Evolutionary conservation across 1,140 invertebrate species (phyloP).

Genomic region (Helicoverpa armigera): DNA sequence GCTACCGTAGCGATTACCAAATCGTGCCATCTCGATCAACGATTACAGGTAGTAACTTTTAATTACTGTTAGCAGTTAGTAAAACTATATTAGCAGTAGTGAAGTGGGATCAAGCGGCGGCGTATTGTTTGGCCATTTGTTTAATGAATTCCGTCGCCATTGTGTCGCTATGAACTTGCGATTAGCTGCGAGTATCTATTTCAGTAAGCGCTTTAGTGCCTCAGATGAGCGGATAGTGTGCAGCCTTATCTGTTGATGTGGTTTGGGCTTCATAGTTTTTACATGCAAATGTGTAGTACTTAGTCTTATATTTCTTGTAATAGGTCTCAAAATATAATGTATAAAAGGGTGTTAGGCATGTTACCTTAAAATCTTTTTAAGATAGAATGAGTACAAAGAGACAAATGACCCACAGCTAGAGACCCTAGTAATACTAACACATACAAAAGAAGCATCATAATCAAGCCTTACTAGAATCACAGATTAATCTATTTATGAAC

Average conservation of each 20-base stretch:
- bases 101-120: slow-evolving; percentile 19
- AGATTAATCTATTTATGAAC: no score
- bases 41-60: slow-evolving; percentile 13
- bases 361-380: no score
- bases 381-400: no score
- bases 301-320: no score
- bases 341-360: no score
- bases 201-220: slow-evolving; percentile 1
- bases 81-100: slow-evolving; percentile 28
- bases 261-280: no score
- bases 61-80: slow-evolving; percentile 28
- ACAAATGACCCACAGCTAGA: no score
- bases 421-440: no score
- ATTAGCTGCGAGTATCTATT: slow-evolving; percentile 10
- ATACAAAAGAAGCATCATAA: no score
- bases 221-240: background rate
- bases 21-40: slow-evolving; percentile 3
- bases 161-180: slow-evolving; percentile 9
- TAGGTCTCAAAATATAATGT: no score
- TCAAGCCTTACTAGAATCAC: no score
- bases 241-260: background rate
- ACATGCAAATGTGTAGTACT: no score
- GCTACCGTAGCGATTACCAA: slow-evolving; percentile 26
- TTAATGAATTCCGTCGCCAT: slow-evolving; percentile 19
- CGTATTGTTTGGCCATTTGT: slow-evolving; percentile 28